Conservation (phyloP, 2,797 vertebrate genomes). For the Cossypha heuglini region DNA sequence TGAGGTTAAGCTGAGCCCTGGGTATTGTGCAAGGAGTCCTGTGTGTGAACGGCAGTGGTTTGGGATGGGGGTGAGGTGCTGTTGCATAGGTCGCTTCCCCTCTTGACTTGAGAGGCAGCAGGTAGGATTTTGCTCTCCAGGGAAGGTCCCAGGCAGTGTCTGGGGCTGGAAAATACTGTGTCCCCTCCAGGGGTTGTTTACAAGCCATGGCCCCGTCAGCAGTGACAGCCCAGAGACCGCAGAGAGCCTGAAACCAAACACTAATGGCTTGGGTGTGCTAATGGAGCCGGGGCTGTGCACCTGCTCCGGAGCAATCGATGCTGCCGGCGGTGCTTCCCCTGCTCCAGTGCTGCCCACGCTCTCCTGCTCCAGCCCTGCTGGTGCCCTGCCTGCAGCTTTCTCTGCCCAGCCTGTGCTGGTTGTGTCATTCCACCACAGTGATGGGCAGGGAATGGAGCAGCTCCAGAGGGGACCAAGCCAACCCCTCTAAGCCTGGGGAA, state of each 20-base stretch:
- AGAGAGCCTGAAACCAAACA: constrained; percentile 32
- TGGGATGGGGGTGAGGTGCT: not conserved
- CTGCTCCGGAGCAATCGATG: not conserved
- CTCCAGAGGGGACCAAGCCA: not conserved
- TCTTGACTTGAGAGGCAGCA: not conserved
- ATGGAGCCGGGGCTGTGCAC: not conserved
- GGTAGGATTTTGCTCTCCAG: not conserved
- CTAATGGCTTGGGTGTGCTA: constrained; percentile 52
- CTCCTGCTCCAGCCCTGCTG: not conserved
- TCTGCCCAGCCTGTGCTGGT: not conserved
- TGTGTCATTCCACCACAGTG: rapidly evolving
- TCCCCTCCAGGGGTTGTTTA: not conserved
- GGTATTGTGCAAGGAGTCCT: rapidly evolving
- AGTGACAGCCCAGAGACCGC: not conserved
- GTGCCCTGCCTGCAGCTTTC: rapidly evolving
- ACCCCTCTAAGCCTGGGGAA: not conserved
- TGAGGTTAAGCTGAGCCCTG: not conserved
- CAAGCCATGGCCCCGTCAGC: not conserved
- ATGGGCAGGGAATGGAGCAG: not conserved
- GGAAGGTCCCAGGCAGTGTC: not conserved
- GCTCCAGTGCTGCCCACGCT: rapidly evolving
- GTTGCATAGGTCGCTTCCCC: rapidly evolving
- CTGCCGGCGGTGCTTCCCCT: not conserved
- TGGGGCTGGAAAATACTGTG: not conserved
- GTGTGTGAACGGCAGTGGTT: rapidly evolving